Percentiles rank a stretch among this genome's conserved stretches.
phyloP scores from a whole-genome alignment of 1,140 invertebrate species.

The Potamilus streckersoni region DNA sequence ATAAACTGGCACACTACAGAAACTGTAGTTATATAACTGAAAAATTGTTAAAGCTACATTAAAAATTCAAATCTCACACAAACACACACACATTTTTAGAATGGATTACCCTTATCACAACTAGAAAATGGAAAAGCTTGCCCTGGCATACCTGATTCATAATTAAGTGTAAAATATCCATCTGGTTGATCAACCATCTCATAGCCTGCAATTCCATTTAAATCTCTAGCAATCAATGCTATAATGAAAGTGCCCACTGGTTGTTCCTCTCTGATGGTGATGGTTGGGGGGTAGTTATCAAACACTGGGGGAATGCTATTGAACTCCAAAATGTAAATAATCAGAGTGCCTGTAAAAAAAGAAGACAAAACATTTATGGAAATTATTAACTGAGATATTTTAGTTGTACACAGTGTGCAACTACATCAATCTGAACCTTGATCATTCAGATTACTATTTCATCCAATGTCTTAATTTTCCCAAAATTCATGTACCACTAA shows the following conservation, averaged over 20 bases:
- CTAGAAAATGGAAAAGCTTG: neutral
- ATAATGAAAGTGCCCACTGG: slow-evolving; percentile 83
- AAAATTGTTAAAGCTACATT: no score
- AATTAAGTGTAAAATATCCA: slow-evolving; percentile 76
- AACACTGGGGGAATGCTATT: slow-evolving; percentile 13
- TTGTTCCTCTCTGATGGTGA: slow-evolving; percentile 82
- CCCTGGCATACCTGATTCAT: slow-evolving; percentile 67
- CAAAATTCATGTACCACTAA: no score
- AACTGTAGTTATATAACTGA: no score
- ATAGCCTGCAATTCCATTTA: slow-evolving; percentile 69
- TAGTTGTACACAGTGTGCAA: no score
- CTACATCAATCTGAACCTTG: no score
- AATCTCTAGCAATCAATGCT: slow-evolving; percentile 85
- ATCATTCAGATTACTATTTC: no score
- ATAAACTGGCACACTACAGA: no score
- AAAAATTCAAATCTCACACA: no score
- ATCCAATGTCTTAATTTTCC: no score
- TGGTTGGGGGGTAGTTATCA: neutral
- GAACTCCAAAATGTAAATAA: slow-evolving; percentile 15
- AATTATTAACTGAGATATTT: no score
- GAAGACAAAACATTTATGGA: no score
- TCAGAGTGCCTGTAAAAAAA: neutral
- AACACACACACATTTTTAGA: neutral
- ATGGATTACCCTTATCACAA: neutral
- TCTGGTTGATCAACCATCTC: slow-evolving; percentile 39